phyloP scores from a whole-genome alignment of 2,888 invertebrate species.

The Nematopogon swammerdamellus region DNA sequence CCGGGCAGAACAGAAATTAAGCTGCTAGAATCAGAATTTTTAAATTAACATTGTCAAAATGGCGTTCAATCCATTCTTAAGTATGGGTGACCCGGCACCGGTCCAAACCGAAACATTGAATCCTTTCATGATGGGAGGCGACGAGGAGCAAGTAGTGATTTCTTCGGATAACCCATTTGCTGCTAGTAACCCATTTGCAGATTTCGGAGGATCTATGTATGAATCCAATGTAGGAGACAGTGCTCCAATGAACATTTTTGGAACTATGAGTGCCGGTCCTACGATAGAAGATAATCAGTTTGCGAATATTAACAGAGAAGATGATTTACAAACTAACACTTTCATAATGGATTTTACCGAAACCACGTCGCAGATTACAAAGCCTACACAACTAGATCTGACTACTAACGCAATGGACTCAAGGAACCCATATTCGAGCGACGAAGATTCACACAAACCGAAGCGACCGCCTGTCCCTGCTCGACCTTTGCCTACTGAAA shows the following conservation, averaged over 20 bases:
- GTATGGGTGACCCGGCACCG: conserved; percentile 63
- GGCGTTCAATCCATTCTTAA: conserved; percentile 78
- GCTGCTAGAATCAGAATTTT: conserved; percentile 72
- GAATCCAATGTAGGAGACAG: conserved; percentile 38
- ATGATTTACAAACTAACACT: conserved; percentile 18
- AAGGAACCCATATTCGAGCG: conserved; percentile 16
- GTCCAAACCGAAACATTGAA: conserved; percentile 56
- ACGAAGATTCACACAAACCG: conserved; percentile 19
- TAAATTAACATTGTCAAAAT: conserved; percentile 38
- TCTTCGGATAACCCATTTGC: conserved; percentile 69
- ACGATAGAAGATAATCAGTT: not conserved
- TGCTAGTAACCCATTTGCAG: conserved; percentile 67
- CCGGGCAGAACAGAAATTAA: conserved; percentile 78
- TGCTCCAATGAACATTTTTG: conserved; percentile 40
- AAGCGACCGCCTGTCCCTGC: conserved; percentile 41
- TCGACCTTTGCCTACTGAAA: conserved; percentile 70
- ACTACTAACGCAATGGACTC: conserved; percentile 21
- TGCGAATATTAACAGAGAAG: not conserved
- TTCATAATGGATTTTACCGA: conserved; percentile 11
- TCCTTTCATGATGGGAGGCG: conserved; percentile 64
- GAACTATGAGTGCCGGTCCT: conserved; percentile 10
- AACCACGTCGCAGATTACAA: conserved; percentile 16
- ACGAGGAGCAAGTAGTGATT: conserved; percentile 16
- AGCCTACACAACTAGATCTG: conserved; percentile 36
- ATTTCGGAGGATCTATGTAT: conserved; percentile 41